phyloP scores from a whole-genome alignment of 2,888 invertebrate species.

The Steinernema carpocapsae region DNA sequence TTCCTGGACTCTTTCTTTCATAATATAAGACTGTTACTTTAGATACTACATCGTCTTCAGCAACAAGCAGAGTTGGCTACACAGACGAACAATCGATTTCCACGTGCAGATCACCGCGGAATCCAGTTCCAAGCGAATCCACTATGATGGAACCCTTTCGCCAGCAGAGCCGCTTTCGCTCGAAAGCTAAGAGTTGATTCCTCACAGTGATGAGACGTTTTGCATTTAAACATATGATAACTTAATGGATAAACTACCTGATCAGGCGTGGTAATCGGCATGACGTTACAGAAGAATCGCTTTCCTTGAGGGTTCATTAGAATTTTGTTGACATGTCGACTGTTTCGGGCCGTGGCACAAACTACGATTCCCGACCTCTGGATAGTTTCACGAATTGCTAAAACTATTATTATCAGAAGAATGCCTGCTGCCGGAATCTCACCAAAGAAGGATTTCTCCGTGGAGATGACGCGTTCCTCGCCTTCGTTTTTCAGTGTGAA shows the following conservation, averaged over 20 bases:
- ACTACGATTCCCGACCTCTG: conserved; percentile 39
- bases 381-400: conserved; percentile 36
- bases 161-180: conserved; percentile 30
- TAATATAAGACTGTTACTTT: conserved; percentile 15
- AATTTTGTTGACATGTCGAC: conserved; percentile 21
- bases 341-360: conserved; percentile 31
- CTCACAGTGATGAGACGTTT: not conserved
- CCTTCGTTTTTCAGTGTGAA: conserved; percentile 52
- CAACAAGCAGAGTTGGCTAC: conserved; percentile 66
- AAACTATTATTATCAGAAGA: conserved; percentile 37
- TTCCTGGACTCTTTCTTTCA: conserved; percentile 11
- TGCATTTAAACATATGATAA: conserved; percentile 21
- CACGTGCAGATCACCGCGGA: conserved; percentile 50
- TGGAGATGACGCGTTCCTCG: conserved; percentile 54
- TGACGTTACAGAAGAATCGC: conserved; percentile 38
- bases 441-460: conserved; percentile 53
- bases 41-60: conserved; percentile 62
- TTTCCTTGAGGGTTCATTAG: conserved; percentile 33
- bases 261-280: conserved; percentile 31
- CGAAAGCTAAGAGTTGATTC: too few species aligned
- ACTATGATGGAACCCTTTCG: conserved; percentile 52
- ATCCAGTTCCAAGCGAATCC: conserved; percentile 45
- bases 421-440: conserved; percentile 39
- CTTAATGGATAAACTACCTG: conserved; percentile 37
- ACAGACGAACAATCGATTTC: conserved; percentile 52